phyloP scores from a whole-genome alignment of 2,888 invertebrate genomes.

The Alsophila aescularia region DNA sequence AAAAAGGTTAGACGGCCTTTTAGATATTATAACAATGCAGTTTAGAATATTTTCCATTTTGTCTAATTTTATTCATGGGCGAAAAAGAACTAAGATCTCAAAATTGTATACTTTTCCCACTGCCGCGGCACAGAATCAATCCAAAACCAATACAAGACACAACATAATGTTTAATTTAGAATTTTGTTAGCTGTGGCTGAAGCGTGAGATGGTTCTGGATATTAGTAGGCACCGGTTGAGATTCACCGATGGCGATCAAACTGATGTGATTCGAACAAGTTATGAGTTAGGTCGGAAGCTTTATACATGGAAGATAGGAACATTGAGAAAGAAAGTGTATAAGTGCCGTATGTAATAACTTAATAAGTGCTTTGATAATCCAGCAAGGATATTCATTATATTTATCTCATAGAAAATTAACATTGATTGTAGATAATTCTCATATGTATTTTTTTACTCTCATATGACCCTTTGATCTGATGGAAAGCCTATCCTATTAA shows the following conservation, averaged over 20 bases:
- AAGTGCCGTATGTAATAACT: conserved; percentile 25
- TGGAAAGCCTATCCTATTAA: no score
- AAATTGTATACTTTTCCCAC: conserved; percentile 36
- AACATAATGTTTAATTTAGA: conserved; percentile 80
- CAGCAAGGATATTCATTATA: background rate
- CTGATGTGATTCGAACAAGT: conserved; percentile 30
- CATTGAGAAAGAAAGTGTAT: conserved; percentile 14
- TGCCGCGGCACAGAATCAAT: conserved; percentile 61
- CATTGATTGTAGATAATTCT: no score
- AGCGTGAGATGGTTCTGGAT: conserved; percentile 70
- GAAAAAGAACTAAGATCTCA: conserved; percentile 10
- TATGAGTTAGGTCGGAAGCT: conserved; percentile 41
- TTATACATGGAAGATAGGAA: conserved; percentile 37
- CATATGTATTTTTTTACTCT: no score
- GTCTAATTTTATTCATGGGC: conserved; percentile 1
- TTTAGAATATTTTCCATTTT: conserved; percentile 14
- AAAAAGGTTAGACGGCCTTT: no score
- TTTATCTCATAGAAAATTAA: background rate
- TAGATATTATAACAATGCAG: no score
- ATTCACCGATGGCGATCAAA: conserved; percentile 36
- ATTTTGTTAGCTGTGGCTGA: conserved; percentile 82
- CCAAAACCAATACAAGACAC: conserved; percentile 85
- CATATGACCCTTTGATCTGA: no score
- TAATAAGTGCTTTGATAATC: conserved; percentile 19
- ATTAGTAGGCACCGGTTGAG: conserved; percentile 65